phyloP scores from a whole-genome alignment of 2,797 vertebrate genomes.

The Semotilus atromaculatus region DNA sequence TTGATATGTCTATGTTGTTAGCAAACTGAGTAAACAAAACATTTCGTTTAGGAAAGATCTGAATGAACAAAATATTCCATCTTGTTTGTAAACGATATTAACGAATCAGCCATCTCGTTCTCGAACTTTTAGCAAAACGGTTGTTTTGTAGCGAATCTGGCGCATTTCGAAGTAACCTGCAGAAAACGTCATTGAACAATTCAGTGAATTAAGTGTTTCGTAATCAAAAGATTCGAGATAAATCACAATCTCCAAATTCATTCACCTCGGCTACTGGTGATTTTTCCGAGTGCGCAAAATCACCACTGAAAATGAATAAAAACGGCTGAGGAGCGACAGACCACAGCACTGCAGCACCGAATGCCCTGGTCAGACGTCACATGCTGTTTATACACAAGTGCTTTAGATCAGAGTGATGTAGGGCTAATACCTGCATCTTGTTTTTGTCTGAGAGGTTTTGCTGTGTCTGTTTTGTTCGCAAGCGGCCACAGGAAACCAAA shows the following conservation, averaged over 20 bases:
- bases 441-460: slow-evolving; percentile 12
- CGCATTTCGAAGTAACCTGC: not conserved
- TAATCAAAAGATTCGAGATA: not conserved
- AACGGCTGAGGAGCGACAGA: not conserved
- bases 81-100: not conserved
- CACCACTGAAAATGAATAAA: not conserved
- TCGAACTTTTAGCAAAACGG: not conserved
- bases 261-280: not conserved
- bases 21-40: not conserved
- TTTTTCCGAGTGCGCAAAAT: slow-evolving; percentile 6
- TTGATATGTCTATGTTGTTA: too few species aligned
- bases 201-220: not conserved
- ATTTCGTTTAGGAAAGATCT: not conserved
- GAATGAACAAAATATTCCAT: not conserved
- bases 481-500: not conserved
- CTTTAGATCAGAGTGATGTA: not conserved
- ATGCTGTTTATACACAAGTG: slow-evolving; percentile 27
- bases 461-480: not conserved
- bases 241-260: not conserved
- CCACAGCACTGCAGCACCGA: slow-evolving; percentile 39
- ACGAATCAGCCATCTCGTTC: not conserved
- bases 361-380: slow-evolving; percentile 21
- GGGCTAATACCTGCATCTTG: not conserved
- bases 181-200: not conserved
- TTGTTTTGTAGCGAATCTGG: not conserved